A percentile compares a stretch with the other conserved stretches of the same genome.
These are phyloP conservation scores for Ailurus styani DNA, from an alignment of 2,113 vertebrate genomes.

Conservation along the genomic window DNA sequence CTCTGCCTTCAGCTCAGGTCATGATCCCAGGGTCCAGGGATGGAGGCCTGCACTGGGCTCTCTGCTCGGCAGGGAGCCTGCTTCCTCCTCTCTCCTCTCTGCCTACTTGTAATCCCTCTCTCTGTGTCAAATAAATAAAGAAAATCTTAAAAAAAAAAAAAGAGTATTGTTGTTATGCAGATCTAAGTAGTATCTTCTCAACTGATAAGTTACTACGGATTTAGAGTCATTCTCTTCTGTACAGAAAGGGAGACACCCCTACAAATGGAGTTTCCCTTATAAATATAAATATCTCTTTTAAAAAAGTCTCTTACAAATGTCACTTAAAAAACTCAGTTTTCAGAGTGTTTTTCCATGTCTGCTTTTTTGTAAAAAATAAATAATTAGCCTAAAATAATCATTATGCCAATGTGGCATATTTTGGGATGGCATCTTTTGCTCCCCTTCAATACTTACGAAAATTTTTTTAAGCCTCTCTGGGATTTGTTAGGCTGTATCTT, in stretches of 20 bases:
- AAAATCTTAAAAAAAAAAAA: no score
- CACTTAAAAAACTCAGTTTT: background rate
- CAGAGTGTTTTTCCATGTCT: background rate
- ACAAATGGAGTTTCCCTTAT: background rate
- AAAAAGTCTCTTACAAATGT: no score
- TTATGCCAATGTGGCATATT: background rate
- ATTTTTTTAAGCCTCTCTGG: slow-evolving; percentile 4
- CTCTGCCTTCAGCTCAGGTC: no score
- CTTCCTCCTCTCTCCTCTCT: no score
- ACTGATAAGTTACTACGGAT: background rate
- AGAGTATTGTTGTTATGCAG: background rate
- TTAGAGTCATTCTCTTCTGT: background rate
- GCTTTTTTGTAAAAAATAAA: background rate
- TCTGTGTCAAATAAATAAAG: no score
- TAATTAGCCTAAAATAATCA: background rate
- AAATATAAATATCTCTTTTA: no score
- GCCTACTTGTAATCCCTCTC: no score
- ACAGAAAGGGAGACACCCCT: background rate
- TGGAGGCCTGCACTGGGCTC: no score
- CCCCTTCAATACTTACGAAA: background rate
- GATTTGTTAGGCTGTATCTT: slow-evolving; percentile 35
- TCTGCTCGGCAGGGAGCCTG: no score
- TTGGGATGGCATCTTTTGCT: background rate
- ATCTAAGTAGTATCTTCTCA: background rate
- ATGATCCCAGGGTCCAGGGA: no score